Base-by-base conservation (phyloP, 2,113 vertebrate genomes). In the Turnix velox region DNA sequence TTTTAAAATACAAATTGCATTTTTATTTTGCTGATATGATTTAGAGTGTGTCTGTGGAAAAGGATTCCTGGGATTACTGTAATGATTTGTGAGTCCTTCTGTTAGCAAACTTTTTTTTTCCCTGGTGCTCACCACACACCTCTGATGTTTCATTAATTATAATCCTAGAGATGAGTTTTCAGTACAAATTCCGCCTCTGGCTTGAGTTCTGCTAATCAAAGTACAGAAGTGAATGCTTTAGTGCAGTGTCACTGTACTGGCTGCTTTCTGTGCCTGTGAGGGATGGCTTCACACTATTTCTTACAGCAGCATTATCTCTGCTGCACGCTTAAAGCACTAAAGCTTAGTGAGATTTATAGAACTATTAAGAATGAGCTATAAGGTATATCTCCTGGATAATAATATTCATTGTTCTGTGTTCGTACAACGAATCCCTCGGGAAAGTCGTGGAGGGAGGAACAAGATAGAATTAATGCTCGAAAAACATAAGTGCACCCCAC, bases 261-360 rank as follows among this genome's bases (percentile, higher is more conserved):
- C 73, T 88, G 77, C 43, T 42, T 66, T 73, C 81, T 78, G 37
- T 62, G 4, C 22, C 6, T 6, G 3, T 12, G 91, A 74, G 68
- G 71, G 69, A 92, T 91, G 85, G 43, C 55, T 49, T 88, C 75
- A 10, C 37, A 6, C 59, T 7, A 0, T 57, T 90, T 68, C 79
- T 89, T 65, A 42, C 78, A 91, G 87, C 91, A 65, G 67, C 61
- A n/a, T 93, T 91, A 68, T 71, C 87, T 81, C 76, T 90, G 76
- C 76, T 78, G 15, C 30, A 6, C 59, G 25, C 61, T 46, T 58
- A 59, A 49, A 91, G 68, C 86, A 75, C 79, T 3, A 12, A 48
- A 78, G 88, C 52, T 92, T 69, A 30, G 87, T 27, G 33, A 90
- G 93, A 95, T 95, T 95, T 92, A 87, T 89, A 14, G 89, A 65